Conservation (phyloP, 2,797 vertebrate species). For the Chaunax sp. region DNA sequence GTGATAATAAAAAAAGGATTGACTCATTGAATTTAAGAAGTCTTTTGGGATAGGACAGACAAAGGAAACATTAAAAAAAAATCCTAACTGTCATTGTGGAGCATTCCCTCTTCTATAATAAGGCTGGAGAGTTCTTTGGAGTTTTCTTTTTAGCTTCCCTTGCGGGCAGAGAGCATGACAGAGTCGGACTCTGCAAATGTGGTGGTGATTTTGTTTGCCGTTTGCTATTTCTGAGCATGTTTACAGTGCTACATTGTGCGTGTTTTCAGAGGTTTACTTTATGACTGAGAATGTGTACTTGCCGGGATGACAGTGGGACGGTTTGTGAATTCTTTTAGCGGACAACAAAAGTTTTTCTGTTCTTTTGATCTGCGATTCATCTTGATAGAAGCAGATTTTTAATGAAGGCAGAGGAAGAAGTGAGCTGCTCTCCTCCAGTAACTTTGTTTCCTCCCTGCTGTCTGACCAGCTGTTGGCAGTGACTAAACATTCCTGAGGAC, state of each 20-base stretch:
- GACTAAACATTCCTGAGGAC: conserved; percentile 91
- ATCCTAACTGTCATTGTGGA: conserved; percentile 71
- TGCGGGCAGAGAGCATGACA: conserved; percentile 55
- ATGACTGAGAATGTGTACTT: conserved; percentile 6
- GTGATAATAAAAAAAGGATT: conserved; percentile 37
- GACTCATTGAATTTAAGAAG: conserved; percentile 64
- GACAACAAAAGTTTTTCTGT: conserved; percentile 29
- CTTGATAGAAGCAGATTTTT: conserved; percentile 77
- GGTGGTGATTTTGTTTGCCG: conserved; percentile 55
- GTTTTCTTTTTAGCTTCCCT: conserved; percentile 60
- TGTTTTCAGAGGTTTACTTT: conserved; percentile 42
- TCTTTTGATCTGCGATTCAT: conserved; percentile 48
- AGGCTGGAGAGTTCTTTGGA: conserved; percentile 68
- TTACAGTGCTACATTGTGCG: conserved; percentile 50
- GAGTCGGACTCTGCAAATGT: conserved; percentile 64
- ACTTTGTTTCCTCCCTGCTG: conserved; percentile 87
- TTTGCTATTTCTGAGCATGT: conserved; percentile 48
- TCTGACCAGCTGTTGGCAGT: conserved; percentile 91
- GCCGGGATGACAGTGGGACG: neutral
- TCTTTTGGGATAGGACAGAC: conserved; percentile 68
- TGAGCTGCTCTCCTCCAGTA: conserved; percentile 65
- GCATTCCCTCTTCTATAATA: conserved; percentile 64
- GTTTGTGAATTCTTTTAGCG: conserved; percentile 25
- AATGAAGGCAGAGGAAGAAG: conserved; percentile 77
- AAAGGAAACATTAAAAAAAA: conserved; percentile 68